Evolutionary conservation across 2,113 vertebrate species (phyloP).

Genomic region (Python bivittatus): DNA sequence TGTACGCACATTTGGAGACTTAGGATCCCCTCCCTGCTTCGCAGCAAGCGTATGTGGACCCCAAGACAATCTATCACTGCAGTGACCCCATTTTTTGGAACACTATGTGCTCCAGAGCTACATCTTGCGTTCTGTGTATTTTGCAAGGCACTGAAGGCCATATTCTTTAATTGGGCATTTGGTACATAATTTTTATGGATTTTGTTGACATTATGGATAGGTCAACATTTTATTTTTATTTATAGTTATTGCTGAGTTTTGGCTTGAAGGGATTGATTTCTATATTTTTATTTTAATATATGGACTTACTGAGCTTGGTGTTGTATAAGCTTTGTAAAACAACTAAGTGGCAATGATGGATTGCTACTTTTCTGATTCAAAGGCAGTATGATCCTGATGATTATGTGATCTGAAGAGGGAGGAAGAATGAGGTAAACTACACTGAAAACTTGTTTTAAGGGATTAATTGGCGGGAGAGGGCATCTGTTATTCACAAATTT

Average conservation of each 20-base stretch:
- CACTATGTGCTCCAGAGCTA: neutral
- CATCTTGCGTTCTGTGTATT: neutral
- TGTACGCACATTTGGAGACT: neutral
- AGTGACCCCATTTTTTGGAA: neutral
- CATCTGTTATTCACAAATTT: neutral
- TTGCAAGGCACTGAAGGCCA: neutral
- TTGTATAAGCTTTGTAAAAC: neutral
- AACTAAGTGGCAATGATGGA: neutral
- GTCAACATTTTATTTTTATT: neutral
- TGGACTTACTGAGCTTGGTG: neutral
- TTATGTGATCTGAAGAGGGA: neutral
- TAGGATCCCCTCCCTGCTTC: neutral
- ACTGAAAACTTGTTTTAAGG: neutral
- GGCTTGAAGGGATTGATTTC: neutral
- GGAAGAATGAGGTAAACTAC: neutral
- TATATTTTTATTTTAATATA: neutral
- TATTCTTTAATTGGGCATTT: neutral
- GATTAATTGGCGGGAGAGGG: neutral
- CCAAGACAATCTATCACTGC: neutral
- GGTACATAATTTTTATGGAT: neutral
- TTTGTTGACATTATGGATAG: neutral
- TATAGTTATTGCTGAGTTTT: neutral
- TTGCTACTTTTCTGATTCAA: neutral
- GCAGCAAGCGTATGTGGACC: neutral
- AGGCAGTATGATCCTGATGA: neutral